These are phyloP conservation scores for Trissolcus japonicus DNA, from an alignment of 2,888 invertebrate species.

Conservation along the genomic window DNA sequence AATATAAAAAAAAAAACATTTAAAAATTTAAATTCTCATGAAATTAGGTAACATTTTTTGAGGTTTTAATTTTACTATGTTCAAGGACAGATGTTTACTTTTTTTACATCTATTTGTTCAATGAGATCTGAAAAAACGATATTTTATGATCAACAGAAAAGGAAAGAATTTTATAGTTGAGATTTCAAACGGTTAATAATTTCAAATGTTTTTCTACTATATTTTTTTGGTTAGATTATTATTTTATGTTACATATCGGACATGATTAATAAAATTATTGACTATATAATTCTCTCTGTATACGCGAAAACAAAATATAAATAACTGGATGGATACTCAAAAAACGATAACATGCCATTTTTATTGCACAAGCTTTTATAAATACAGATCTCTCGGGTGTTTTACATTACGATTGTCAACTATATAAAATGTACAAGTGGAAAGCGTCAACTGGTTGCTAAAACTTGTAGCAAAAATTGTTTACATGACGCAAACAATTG, in stretches of 20 bases:
- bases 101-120: no score
- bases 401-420: slow-evolving; percentile 30
- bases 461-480: slow-evolving; percentile 17
- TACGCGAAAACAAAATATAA: slow-evolving; percentile 52
- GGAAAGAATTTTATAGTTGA: slow-evolving; percentile 55
- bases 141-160: slow-evolving; percentile 14
- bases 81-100: no score
- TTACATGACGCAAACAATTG: neutral
- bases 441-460: slow-evolving; percentile 36
- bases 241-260: slow-evolving; percentile 21
- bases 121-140: slow-evolving; percentile 32
- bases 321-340: slow-evolving; percentile 39
- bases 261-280: slow-evolving; percentile 39
- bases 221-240: slow-evolving; percentile 20
- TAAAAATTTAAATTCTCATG: no score
- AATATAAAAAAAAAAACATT: no score
- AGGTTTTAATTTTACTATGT: no score
- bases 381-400: slow-evolving; percentile 36
- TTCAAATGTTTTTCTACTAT: neutral
- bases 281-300: slow-evolving; percentile 53
- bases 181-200: neutral
- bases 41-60: no score
- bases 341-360: slow-evolving; percentile 62
- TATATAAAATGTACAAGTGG: slow-evolving; percentile 31
- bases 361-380: slow-evolving; percentile 67